Base-by-base conservation (phyloP, 2,888 invertebrate genomes). In the Coleophora flavipennella region DNA sequence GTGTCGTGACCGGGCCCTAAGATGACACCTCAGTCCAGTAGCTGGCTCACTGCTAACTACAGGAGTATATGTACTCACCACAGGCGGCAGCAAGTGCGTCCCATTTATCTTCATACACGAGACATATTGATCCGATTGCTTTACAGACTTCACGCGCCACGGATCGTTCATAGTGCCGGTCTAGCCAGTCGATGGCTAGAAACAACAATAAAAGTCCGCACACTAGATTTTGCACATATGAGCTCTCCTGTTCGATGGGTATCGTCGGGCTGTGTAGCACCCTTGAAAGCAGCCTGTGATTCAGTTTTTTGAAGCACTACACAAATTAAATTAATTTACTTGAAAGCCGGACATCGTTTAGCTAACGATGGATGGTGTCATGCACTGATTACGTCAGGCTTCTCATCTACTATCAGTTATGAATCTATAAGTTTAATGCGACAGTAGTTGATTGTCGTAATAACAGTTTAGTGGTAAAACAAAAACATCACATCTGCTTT, bases 31-130 rank as follows among this genome's bases (percentile, higher is more conserved):
- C n/a, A n/a, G n/a, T 20, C 6, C 20, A 20, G 20, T 4, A 6
- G 6, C 20, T 20, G 6, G 6, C 20, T 29, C n/a, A n/a, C 29
- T 29, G 9, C 10, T 29, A 29, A 9, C 4, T 1, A 29, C 10
- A 29, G 1, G 4, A 29, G 11, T 9, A 29, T 9, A 29, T 6
- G 9, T 46, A 84, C 87, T 87, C 81, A 93, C 93, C 74, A 93
- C 72, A 35, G 93, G 93, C 38, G 93, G 92, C 45, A 93, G 85
- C 49, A 93, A 89, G 13, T 92, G 90, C 37, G 87, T 78, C 41
- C 92, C 92, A 69, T 90, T 89, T 50, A 92, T 85, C 84, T 88
- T 90, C 66, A 93, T 91, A 55, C 89, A 90, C 34, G 93, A 93
- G 40, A 87, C 73, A 59, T 89, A 91, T 43, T 78, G 76, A 38